Percentiles rank a stretch among this genome's conserved stretches.
Evolutionary conservation across 2,797 vertebrate genomes (phyloP).

Genomic region (Xenopus petersii): DNA sequence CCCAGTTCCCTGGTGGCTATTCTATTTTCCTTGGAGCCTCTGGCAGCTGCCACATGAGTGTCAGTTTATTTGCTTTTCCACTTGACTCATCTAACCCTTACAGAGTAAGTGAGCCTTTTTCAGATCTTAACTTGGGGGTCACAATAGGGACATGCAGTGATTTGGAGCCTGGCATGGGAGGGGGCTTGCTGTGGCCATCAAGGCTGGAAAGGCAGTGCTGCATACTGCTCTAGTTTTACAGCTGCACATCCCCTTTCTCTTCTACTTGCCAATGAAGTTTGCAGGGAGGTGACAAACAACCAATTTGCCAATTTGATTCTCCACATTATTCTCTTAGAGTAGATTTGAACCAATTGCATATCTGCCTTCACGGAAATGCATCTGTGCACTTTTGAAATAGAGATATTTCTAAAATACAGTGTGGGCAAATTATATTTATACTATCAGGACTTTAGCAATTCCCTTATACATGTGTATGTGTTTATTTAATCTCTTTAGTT

Average conservation of each 20-base stretch:
- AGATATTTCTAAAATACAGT: no score
- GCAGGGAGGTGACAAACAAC: constrained; percentile 14
- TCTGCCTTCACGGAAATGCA: no score
- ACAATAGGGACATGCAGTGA: background rate
- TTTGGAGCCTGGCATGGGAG: background rate
- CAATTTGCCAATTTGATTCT: constrained; percentile 33
- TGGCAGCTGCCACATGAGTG: background rate
- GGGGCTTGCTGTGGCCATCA: background rate
- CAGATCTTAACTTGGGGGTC: background rate
- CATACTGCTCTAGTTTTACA: background rate
- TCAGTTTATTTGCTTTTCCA: background rate
- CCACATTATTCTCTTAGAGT: constrained; percentile 22
- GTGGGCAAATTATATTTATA: no score
- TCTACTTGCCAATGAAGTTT: constrained; percentile 21
- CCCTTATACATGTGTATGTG: no score
- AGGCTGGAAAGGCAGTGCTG: background rate
- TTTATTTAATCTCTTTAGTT: no score
- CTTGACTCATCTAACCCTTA: background rate
- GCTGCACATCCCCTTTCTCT: constrained; percentile 10
- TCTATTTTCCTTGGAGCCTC: background rate
- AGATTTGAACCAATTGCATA: background rate
- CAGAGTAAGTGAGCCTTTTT: background rate
- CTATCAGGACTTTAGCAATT: no score
- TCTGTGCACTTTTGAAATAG: no score
- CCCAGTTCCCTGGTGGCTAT: background rate